Evolutionary conservation across 2,888 invertebrate genomes (phyloP).

Genomic region (Diloba caeruleocephala): DNA sequence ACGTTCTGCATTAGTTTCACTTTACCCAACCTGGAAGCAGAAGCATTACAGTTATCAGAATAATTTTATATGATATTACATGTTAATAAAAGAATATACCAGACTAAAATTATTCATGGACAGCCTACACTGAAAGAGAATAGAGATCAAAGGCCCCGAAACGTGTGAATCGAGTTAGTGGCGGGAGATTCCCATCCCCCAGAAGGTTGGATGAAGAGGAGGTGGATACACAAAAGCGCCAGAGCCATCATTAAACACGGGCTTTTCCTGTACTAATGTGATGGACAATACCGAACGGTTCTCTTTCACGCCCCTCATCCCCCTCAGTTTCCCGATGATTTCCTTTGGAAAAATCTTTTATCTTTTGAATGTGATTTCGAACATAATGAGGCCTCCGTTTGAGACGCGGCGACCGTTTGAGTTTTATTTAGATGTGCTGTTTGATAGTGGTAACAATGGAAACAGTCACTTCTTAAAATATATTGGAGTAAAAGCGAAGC

Average conservation of each 20-base stretch:
- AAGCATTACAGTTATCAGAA: too few relatives aligned
- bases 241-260: slow-evolving; percentile 73
- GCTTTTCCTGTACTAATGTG: slow-evolving; percentile 65
- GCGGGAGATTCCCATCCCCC: slow-evolving; percentile 29
- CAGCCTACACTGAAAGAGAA: slow-evolving; percentile 63
- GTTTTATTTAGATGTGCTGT: slow-evolving; percentile 46
- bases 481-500: too few relatives aligned
- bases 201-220: slow-evolving; percentile 24
- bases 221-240: slow-evolving; percentile 63
- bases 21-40: too few relatives aligned
- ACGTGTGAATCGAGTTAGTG: slow-evolving; percentile 77
- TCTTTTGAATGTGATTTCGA: slow-evolving; percentile 67
- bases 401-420: slow-evolving; percentile 41
- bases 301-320: slow-evolving; percentile 39
- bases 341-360: slow-evolving; percentile 68
- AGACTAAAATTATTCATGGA: slow-evolving; percentile 59
- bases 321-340: slow-evolving; percentile 61
- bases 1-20: too few relatives aligned
- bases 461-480: slow-evolving; percentile 16
- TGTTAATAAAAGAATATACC: slow-evolving; percentile 21
- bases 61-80: too few relatives aligned
- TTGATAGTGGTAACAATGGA: slow-evolving; percentile 42
- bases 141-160: slow-evolving; percentile 73
- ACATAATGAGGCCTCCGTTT: slow-evolving; percentile 65
- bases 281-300: slow-evolving; percentile 65